A percentile compares a stretch with the other conserved stretches of the same genome.
phyloP scores from a whole-genome alignment of 92 coral and sea anemone genomes.

The Meandrina meandrites region DNA sequence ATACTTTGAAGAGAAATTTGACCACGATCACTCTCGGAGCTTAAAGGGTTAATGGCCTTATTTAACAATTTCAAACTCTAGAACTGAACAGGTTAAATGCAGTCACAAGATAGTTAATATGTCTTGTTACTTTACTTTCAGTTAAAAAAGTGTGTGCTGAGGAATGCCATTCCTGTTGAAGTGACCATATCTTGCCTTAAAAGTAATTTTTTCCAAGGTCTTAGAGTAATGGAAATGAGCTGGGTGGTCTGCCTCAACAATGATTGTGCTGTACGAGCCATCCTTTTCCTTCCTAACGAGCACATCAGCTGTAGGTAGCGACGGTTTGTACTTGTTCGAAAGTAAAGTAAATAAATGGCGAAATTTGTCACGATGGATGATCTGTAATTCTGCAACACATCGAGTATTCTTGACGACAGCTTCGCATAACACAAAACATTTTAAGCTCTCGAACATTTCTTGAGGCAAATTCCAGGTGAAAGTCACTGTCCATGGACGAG shows the following conservation, averaged over 20 bases:
- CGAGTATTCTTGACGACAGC: conserved; percentile 10
- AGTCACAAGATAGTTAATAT: no score
- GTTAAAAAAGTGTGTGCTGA: conserved; percentile 22
- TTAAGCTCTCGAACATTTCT: neutral
- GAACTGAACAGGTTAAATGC: conserved; percentile 9
- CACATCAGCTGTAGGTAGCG: conserved; percentile 22
- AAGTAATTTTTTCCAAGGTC: conserved; percentile 32
- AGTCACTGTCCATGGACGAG: conserved; percentile 30
- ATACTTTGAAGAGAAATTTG: no score
- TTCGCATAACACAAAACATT: conserved; percentile 18
- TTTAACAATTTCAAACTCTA: conserved; percentile 1
- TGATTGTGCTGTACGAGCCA: conserved; percentile 30
- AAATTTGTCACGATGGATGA: conserved; percentile 4
- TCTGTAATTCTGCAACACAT: conserved; percentile 17
- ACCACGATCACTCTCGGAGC: no score
- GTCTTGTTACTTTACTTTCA: conserved; percentile 16
- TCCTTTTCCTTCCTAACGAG: conserved; percentile 32
- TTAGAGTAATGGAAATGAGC: conserved; percentile 16
- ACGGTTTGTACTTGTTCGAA: conserved; percentile 24
- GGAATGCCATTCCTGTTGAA: conserved; percentile 30
- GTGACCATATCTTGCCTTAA: conserved; percentile 33
- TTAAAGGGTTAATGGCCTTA: neutral
- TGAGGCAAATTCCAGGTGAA: conserved; percentile 21
- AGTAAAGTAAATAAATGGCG: conserved; percentile 9
- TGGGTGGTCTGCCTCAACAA: conserved; percentile 34